Base-by-base conservation (phyloP, 2,797 vertebrate genomes). In the Leptoclinus maculatus region DNA sequence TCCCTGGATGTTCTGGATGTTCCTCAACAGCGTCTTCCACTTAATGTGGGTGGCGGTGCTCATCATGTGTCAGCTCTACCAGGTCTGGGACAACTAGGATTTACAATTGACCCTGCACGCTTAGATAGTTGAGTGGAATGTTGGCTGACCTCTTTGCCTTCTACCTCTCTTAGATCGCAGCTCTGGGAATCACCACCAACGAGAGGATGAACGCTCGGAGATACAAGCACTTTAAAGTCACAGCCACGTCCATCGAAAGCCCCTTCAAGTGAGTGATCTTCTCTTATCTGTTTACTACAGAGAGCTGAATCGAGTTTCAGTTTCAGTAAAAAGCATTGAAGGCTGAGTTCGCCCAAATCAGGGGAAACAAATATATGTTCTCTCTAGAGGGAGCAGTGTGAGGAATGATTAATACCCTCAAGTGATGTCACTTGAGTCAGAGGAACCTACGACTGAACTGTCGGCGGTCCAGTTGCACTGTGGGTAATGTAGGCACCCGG, bases 221-320 rank as follows among this genome's bases (percentile, higher is more conserved):
- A 93, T 99, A 99, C 88, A 99, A 99, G 96, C 98, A 99, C 97
- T 99, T 99, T 97, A 99, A 99, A 96, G 97, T 99, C 88, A 99
- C 98, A 39, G 97, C 98, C 76, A 99, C 98, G 4, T 99, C 98
- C 91, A 99, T 99, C 83, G 98, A 99, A 94, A 99, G 98, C 87
- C 98, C 98, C 59, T 99, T 99, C 95, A 99, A 99, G 98, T 99
- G 92, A 93, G 96, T 93, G 69, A 43, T 3, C 38, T 32, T 57
- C 27, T 64, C 4, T 5, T 19, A 1, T 59, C 34, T 19, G 23
- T 38, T 49, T 5, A 2, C 51, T 7, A 5, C 47, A 51, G 14
- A 59, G 14, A 27, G 7, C 32, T 23, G 16, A 38, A 25, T 49
- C 16, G 1, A 17, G 32, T n/a, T 34, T 23, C 27, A 17, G 32